Evolutionary conservation across 2,797 vertebrate genomes (phyloP).

Genomic region (Eulemur albifrons): DNA sequence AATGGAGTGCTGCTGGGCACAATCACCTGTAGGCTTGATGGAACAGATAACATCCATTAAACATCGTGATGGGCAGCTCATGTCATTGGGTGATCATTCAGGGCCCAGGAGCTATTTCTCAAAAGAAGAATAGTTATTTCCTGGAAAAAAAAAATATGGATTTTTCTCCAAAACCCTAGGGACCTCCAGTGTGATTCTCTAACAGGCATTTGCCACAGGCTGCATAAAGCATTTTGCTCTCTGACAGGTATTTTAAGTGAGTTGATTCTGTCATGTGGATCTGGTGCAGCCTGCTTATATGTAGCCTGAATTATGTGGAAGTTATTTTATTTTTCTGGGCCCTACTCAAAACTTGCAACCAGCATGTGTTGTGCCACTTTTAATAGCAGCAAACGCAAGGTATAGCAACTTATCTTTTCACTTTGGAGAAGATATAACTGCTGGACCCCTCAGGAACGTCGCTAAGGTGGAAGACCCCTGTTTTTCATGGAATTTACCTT

Average conservation of each 20-base stretch:
- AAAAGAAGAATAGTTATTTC: conserved; percentile 2
- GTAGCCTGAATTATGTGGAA: background rate
- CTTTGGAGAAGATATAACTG: background rate
- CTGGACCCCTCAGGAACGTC: background rate
- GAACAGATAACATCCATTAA: background rate
- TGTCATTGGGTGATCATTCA: background rate
- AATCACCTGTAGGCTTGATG: background rate
- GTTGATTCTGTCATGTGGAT: background rate
- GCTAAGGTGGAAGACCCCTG: background rate
- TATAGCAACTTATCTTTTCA: background rate
- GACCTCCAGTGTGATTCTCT: background rate
- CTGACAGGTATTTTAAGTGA: background rate
- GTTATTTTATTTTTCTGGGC: background rate
- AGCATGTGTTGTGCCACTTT: background rate
- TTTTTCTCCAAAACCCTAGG: background rate
- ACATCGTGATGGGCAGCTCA: background rate
- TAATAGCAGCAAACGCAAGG: background rate
- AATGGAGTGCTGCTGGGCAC: background rate
- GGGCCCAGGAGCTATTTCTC: background rate
- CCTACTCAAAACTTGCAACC: background rate
- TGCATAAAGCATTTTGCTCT: background rate
- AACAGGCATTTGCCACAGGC: background rate
- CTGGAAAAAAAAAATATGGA: background rate
- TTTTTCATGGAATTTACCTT: background rate
- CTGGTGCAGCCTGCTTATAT: background rate